Evolutionary conservation across 2,888 invertebrate species (phyloP).

Genomic region (Trissolcus japonicus): DNA sequence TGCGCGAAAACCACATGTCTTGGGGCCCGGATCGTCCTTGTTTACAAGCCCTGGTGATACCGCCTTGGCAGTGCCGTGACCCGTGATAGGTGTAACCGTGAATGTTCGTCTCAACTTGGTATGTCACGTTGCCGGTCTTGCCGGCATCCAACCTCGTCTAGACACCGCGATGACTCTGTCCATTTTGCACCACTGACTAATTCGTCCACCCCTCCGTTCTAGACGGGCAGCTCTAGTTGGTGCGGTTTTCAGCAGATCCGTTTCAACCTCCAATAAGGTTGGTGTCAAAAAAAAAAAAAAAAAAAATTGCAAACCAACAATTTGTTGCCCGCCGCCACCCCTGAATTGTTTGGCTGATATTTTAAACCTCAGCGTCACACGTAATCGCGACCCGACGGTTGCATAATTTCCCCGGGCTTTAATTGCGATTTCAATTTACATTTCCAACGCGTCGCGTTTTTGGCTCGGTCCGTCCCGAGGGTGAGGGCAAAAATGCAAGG

Average conservation of each 20-base stretch:
- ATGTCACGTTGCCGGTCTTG: constrained; percentile 30
- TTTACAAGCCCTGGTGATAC: constrained; percentile 36
- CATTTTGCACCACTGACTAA: constrained; percentile 15
- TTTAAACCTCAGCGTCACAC: too few species aligned
- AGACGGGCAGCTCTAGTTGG: not conserved
- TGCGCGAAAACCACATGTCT: constrained; percentile 54
- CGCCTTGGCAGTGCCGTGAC: constrained; percentile 3
- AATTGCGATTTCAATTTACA: constrained; percentile 22
- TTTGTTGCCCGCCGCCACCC: not conserved
- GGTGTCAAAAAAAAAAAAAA: not conserved
- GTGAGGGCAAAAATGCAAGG: constrained; percentile 3
- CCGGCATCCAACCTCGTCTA: constrained; percentile 6
- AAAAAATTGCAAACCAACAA: too few species aligned
- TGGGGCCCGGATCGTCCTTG: constrained; percentile 27
- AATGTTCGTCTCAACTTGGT: constrained; percentile 9
- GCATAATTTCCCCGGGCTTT: constrained; percentile 19
- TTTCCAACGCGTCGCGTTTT: constrained; percentile 20
- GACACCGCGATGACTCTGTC: constrained; percentile 3
- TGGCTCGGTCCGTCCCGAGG: constrained; percentile 1
- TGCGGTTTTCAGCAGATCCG: constrained; percentile 22
- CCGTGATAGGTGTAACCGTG: constrained; percentile 7
- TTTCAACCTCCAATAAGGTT: constrained; percentile 3
- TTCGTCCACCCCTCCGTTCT: constrained; percentile 42
- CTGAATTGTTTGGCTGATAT: too few species aligned
- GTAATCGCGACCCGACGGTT: constrained; percentile 2